These are phyloP conservation scores for Paguma larvata DNA, from an alignment of 2,797 vertebrate species.

Conservation along the genomic window DNA sequence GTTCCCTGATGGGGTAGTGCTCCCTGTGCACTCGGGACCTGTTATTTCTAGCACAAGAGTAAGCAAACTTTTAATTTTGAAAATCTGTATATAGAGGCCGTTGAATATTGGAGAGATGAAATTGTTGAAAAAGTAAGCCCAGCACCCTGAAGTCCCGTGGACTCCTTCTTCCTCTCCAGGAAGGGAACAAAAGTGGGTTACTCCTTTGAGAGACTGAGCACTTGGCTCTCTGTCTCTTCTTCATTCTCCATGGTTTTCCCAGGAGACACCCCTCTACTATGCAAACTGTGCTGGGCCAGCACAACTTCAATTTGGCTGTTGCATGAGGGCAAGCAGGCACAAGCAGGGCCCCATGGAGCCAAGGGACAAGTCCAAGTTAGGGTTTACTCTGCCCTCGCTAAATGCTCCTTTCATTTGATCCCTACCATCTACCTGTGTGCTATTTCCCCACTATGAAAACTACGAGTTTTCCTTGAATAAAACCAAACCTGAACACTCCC, in stretches of 20 bases:
- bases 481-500: neutral
- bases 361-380: neutral
- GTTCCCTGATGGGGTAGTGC: neutral
- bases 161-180: neutral
- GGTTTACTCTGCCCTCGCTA: neutral
- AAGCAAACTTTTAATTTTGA: neutral
- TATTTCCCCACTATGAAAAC: neutral
- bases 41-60: neutral
- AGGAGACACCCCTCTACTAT: neutral
- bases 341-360: neutral
- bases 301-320: neutral
- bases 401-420: neutral
- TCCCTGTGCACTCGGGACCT: neutral
- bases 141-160: neutral
- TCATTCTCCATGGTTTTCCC: neutral
- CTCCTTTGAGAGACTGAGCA: neutral
- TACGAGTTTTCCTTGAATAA: neutral
- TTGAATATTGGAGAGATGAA: neutral
- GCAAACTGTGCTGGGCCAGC: too few relatives aligned
- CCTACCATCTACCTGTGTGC: neutral
- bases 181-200: neutral
- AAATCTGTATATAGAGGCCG: neutral
- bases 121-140: too few relatives aligned
- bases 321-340: neutral
- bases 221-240: neutral